phyloP scores from a whole-genome alignment of 1,140 invertebrate species.

The Ceratitis capitata region DNA sequence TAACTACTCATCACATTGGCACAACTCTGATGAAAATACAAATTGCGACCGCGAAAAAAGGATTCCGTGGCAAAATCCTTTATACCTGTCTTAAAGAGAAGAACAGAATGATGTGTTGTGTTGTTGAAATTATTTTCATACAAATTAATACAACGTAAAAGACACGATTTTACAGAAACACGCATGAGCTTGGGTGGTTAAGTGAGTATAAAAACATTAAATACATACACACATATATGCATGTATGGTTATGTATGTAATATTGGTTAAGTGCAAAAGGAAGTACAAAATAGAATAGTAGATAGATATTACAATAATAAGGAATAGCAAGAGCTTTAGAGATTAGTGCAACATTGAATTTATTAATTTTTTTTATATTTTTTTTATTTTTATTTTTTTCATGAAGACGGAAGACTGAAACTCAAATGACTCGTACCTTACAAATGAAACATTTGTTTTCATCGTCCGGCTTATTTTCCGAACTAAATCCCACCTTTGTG shows the following conservation, averaged over 20 bases:
- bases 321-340: not conserved
- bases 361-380: not conserved
- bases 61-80: slow-evolving; percentile 62
- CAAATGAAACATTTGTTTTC: slow-evolving; percentile 67
- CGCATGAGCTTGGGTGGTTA: too few relatives aligned
- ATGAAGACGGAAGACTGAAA: slow-evolving; percentile 13
- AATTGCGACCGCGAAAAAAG: slow-evolving; percentile 62
- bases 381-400: not conserved
- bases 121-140: slow-evolving; percentile 43
- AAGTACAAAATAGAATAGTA: not conserved
- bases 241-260: not conserved
- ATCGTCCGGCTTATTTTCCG: slow-evolving; percentile 64
- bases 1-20: slow-evolving; percentile 64
- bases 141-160: too few relatives aligned
- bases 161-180: too few relatives aligned
- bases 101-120: not conserved
- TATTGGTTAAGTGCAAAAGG: not conserved
- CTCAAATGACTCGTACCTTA: slow-evolving; percentile 61
- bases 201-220: not conserved
- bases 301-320: too few relatives aligned
- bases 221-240: not conserved
- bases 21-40: slow-evolving; percentile 64
- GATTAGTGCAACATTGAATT: not conserved
- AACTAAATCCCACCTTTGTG: slow-evolving; percentile 65
- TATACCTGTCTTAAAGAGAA: slow-evolving; percentile 64